Base-by-base conservation (phyloP, 2,113 vertebrate genomes). In the Triplophysa dalaica region DNA sequence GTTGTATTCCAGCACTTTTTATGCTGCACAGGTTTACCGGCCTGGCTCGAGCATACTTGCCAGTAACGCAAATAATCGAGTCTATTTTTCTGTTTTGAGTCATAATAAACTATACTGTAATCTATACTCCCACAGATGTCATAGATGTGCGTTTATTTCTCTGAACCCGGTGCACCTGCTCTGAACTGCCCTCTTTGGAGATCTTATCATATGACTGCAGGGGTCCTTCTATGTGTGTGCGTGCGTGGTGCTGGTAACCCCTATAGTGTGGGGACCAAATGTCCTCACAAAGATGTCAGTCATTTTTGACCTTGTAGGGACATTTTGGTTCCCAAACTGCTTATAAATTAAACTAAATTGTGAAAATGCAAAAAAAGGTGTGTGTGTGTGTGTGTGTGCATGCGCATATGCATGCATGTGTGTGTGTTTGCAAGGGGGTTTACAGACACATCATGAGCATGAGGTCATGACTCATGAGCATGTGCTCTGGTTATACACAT, bases 131-230 rank as follows among this genome's bases (percentile, higher is more conserved):
- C 19, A 9, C 19, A 21, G 19, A 58, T 58, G n/a, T 58, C 54
- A 21, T 10, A 58, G 54, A 21, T 16, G 9, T 21, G 17, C 12
- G 4, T 45, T 68, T 79, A 61, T 45, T 78, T 75, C 75, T 22
- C 67, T 50, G 56, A 78, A 74, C 63, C 67, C 54, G 1, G 33
- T 64, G 22, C 13, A 70, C 73, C 67, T 81, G 67, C 24, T 58
- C 69, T 26, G 21, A 24, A n/a, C 4, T 16, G 33, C 11, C 19
- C 12, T n/a, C 45, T n/a, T 33, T 61, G 75, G 41, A 22, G 19
- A 54, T 52, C 19, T 38, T 13, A 22, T 2, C 24, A 19, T 29
- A 9, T 58, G 16, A 48, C 56, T 16, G 8, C 17, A 19, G 8
- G n/a, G 17, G 29, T 21, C 21, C 13, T 14, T 62, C 4, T 33